Evolutionary conservation across 2,113 vertebrate genomes (phyloP).

Genomic region (Xenopus tropicalis): DNA sequence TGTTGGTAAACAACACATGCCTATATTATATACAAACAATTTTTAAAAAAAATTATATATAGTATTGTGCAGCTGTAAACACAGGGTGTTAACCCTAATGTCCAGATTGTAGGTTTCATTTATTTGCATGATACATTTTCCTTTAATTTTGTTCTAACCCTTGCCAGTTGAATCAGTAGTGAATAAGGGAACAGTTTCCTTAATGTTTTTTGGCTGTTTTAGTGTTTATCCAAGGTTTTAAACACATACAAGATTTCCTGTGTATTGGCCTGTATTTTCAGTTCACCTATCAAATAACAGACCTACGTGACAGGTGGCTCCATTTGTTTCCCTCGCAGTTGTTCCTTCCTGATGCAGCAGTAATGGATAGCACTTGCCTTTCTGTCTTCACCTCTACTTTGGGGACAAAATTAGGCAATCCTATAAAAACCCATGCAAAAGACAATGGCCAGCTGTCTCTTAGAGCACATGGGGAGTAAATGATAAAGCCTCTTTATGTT

Average conservation of each 20-base stretch:
- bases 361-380: not conserved
- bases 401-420: not conserved
- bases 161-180: too few species aligned
- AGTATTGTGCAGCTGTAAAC: too few species aligned
- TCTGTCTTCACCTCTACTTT: not conserved
- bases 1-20: too few species aligned
- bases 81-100: too few species aligned
- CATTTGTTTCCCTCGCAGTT: slow-evolving; percentile 25
- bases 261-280: not conserved
- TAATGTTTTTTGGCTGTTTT: too few species aligned
- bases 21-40: too few species aligned
- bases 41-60: too few species aligned
- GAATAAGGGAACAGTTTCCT: too few species aligned
- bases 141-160: too few species aligned
- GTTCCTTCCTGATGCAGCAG: not conserved
- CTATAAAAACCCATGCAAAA: not conserved
- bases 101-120: too few species aligned
- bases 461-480: not conserved
- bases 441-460: slow-evolving; percentile 20
- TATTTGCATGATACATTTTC: too few species aligned
- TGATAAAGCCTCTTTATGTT: not conserved
- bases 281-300: slow-evolving; percentile 13
- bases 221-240: not conserved
- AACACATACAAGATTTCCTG: slow-evolving; percentile 1
- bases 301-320: slow-evolving; percentile 20